Evolutionary conservation across 2,888 invertebrate species (phyloP).

Genomic region (Dryobota labecula): DNA sequence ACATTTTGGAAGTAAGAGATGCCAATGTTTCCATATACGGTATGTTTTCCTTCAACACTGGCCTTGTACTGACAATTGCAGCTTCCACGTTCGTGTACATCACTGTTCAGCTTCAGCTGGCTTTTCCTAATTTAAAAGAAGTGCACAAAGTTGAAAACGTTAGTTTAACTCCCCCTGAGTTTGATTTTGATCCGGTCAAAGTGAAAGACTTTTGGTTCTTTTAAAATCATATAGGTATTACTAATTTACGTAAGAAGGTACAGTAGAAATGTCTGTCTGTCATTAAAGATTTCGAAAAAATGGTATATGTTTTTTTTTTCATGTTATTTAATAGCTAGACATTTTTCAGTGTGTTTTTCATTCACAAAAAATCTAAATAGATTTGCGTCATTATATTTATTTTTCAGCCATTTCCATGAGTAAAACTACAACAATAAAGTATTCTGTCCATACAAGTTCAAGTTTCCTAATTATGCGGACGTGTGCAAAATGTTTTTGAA

Average conservation of each 20-base stretch:
- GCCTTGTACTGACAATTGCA: slow-evolving; percentile 70
- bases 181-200: slow-evolving; percentile 35
- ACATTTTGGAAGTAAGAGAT: slow-evolving; percentile 70
- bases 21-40: slow-evolving; percentile 70
- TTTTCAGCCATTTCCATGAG: slow-evolving; percentile 4
- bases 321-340: too few species aligned
- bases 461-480: slow-evolving; percentile 15
- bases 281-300: neutral
- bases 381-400: neutral
- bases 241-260: neutral
- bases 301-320: neutral
- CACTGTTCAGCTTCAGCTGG: slow-evolving; percentile 79
- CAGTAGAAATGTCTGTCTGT: neutral
- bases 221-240: slow-evolving; percentile 16
- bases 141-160: slow-evolving; percentile 48
- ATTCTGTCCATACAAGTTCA: slow-evolving; percentile 22
- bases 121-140: slow-evolving; percentile 68
- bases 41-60: slow-evolving; percentile 71
- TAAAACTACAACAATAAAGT: slow-evolving; percentile 21
- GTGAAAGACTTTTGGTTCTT: slow-evolving; percentile 58
- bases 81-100: slow-evolving; percentile 80
- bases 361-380: neutral
- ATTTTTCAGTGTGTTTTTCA: neutral
- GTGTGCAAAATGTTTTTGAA: slow-evolving; percentile 37
- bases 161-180: slow-evolving; percentile 27